A percentile compares a stretch with the other conserved stretches of the same genome.
Evolutionary conservation across 2,888 invertebrate genomes (phyloP).

Genomic region (Drosophila sordidapex): DNA sequence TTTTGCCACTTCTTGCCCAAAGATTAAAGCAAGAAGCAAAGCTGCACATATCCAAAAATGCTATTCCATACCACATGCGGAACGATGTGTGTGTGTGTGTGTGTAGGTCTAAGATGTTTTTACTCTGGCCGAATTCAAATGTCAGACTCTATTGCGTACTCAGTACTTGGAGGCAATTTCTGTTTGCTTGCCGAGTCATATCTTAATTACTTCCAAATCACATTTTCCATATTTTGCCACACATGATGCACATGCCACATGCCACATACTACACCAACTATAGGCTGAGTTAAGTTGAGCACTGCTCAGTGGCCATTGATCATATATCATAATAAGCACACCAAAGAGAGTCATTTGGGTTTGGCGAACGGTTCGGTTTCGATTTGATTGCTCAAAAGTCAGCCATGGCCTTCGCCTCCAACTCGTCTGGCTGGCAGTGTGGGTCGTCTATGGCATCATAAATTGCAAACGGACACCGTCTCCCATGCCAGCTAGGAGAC

Average conservation of each 20-base stretch:
- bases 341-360: slow-evolving; percentile 76
- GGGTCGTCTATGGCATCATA: slow-evolving; percentile 70
- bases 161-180: slow-evolving; percentile 30
- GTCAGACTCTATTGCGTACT: slow-evolving; percentile 29
- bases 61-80: background rate
- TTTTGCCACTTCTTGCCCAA: background rate
- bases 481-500: slow-evolving; percentile 20
- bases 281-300: slow-evolving; percentile 15
- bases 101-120: background rate
- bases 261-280: background rate
- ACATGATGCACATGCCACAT: background rate
- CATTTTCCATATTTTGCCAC: slow-evolving; percentile 54
- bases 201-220: slow-evolving; percentile 63
- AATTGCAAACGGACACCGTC: slow-evolving; percentile 73
- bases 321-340: slow-evolving; percentile 77
- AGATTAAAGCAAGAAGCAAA: slow-evolving; percentile 10
- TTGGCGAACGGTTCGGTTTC: slow-evolving; percentile 63
- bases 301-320: slow-evolving; percentile 44
- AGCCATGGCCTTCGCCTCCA: slow-evolving; percentile 27
- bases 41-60: slow-evolving; percentile 15
- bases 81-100: background rate
- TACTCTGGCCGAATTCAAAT: slow-evolving; percentile 10
- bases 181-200: slow-evolving; percentile 31
- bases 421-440: background rate
- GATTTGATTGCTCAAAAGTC: slow-evolving; percentile 65